Evolutionary conservation across 2,888 invertebrate species (phyloP), one percentile per base, ranked within the genome.

Genomic region (Acrobasis suavella): DNA sequence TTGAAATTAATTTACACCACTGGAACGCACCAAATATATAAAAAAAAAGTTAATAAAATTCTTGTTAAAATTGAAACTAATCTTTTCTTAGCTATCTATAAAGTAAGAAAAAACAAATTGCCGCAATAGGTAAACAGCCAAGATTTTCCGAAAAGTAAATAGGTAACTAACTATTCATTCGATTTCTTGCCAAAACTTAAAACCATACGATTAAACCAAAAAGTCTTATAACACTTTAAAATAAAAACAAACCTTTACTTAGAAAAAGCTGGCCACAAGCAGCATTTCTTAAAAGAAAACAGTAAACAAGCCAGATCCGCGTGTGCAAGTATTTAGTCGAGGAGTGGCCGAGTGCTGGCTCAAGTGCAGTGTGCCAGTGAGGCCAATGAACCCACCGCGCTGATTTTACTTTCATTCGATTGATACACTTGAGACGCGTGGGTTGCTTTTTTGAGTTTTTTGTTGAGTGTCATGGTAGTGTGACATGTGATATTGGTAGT

Each of bases 401-500:
- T 79, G 78, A 89, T 90, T 91, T 91, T 89, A 88, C 91, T 91
- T 91, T 91, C 91, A 84, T 86, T 88, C 81, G 78, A 81, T 75
- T 71, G 71, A 78, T 69, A 77, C 80, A 69, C 77, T 76, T 75
- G 76, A 65, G 69, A 37, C 46, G 17, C 56, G 56, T 56, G 56
- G 56, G 56, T 46, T 9, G 56, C 14, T 56, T 46, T 14, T 56
- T 56, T 56, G 3, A 22, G 22, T 22, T 22, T 22, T 22, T 22
- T 22, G 22, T 22, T 56, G 16, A 56, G 46, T 56, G 56, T 46
- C 56, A 39, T 7, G 32, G 15, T 56, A 17, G 16, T 42, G 42
- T 56, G 56, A 56, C 56, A 42, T 42, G 42, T 56, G 56, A 56
- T 56, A 46, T 56, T 22, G 56, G 8, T 22, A 56, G 56, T 56